Base-by-base conservation (phyloP, 2,888 invertebrate species). In the Hirtodrosophila duncani region DNA sequence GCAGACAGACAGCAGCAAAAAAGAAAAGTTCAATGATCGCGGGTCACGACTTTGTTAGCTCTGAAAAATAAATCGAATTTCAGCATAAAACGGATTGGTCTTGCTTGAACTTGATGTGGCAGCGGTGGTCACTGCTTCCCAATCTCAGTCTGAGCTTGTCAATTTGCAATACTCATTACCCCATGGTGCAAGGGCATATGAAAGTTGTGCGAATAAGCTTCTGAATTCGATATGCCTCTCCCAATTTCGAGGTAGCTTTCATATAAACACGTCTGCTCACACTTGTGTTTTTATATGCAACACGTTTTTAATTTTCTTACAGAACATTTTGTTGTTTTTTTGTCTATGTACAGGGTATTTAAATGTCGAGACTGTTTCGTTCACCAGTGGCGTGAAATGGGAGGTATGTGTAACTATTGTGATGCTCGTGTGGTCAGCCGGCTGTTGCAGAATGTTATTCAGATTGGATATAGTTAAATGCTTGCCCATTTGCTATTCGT, bases 11-110 rank as follows among this genome's bases (percentile, higher is more conserved):
- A 29, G 29, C 1, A 14, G 9, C 33, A 20, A n/a, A 10, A 7
- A n/a, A 14, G 20, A 60, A 61, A 58, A 66, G 83, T 83, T 81
- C 83, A 81, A 65, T 77, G 84, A 77, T 80, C 83, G 80, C 83
- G 74, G 83, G 83, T 83, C 83, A 83, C 84, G 83, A 83, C 81
- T 83, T 59, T 56, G 45, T 50, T 30, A 24, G 44, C 20, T 9
- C 20, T 9, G 39, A 26, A 49, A 49, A 44, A n/a, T n/a, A n/a
- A n/a, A n/a, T n/a, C n/a, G n/a, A n/a, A n/a, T n/a, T n/a, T n/a
- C n/a, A n/a, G n/a, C 43, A 51, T 38, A 51, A 58, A 57, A 41
- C 58, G 58, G 59, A 57, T 39, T 59, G 58, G 48, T 14, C 26
- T 45, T 39, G 39, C 29, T 46, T 41, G 26, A 26, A 42, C 46